A percentile compares a stretch with the other conserved stretches of the same genome.
Evolutionary conservation across 2,888 invertebrate genomes (phyloP).

Genomic region (Polymixis flavicincta): DNA sequence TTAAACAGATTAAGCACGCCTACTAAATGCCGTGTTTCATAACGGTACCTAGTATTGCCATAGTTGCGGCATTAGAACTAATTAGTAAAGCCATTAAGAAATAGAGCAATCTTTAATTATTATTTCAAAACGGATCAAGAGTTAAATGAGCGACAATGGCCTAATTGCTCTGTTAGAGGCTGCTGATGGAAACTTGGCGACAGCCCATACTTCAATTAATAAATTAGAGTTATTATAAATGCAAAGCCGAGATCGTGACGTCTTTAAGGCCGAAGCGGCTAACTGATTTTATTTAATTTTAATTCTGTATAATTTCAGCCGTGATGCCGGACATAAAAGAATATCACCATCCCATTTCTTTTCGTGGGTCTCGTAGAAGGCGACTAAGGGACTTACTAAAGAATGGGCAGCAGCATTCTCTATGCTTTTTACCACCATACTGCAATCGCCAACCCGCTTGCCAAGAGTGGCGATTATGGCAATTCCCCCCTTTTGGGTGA

Average conservation of each 20-base stretch:
- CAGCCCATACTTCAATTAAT: conserved; percentile 43
- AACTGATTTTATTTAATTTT: not conserved
- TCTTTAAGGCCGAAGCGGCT: not conserved
- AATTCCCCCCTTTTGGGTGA: too few species aligned
- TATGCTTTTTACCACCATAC: too few species aligned
- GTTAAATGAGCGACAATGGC: conserved; percentile 50
- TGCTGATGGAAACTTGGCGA: conserved; percentile 51
- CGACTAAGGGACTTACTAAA: too few species aligned
- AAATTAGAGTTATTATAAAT: conserved; percentile 39
- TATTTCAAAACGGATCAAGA: conserved; percentile 51
- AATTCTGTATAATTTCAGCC: not conserved
- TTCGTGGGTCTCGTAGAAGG: too few species aligned
- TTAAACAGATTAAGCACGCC: conserved; percentile 47
- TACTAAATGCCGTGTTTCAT: conserved; percentile 38
- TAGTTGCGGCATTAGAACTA: conserved; percentile 43
- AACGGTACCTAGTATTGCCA: conserved; percentile 26
- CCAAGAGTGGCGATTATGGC: too few species aligned
- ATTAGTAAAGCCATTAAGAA: conserved; percentile 53
- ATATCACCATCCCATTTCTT: too few species aligned
- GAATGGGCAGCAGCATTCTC: too few species aligned
- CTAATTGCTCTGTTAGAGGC: conserved; percentile 41
- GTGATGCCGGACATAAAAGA: too few species aligned
- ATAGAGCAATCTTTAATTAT: conserved; percentile 41
- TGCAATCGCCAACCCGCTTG: too few species aligned
- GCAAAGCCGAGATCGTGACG: conserved; percentile 8